Conservation (phyloP, 1,140 invertebrate species). For the Idris sp. region DNA sequence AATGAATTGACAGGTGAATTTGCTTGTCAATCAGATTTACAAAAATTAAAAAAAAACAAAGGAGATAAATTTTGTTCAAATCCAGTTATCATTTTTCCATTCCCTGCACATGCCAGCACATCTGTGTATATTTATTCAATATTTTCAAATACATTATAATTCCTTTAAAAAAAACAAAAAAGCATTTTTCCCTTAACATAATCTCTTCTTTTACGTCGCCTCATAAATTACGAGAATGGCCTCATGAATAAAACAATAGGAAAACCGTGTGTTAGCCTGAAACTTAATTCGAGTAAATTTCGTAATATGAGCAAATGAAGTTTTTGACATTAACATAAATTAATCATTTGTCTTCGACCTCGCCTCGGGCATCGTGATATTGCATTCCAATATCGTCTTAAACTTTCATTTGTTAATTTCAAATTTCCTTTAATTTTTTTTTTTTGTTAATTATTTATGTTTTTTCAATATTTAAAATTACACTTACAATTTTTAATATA, state of each 20-base stretch:
- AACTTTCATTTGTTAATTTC: not conserved
- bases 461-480: too few relatives aligned
- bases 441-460: too few relatives aligned
- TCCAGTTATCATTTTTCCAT: conserved; percentile 6
- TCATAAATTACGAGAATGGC: conserved; percentile 21
- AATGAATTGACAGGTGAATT: too few relatives aligned
- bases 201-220: conserved; percentile 21
- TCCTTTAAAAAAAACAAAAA: too few relatives aligned
- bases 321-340: conserved; percentile 26
- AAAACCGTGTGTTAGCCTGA: conserved; percentile 21
- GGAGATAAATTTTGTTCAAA: not conserved
- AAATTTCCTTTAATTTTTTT: too few relatives aligned
- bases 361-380: conserved; percentile 3
- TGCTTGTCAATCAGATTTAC: too few relatives aligned
- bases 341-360: conserved; percentile 5
- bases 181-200: conserved; percentile 25
- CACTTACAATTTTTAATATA: too few relatives aligned
- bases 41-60: too few relatives aligned
- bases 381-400: not conserved
- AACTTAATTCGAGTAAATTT: conserved; percentile 30
- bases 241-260: conserved; percentile 48
- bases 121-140: conserved; percentile 28
- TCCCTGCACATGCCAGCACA: conserved; percentile 17
- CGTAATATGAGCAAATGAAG: conserved; percentile 13
- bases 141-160: conserved; percentile 29